Evolutionary conservation across 1,140 invertebrate genomes (phyloP), one percentile per base, ranked within the genome.

Genomic region (Ceratina calcarata): DNA sequence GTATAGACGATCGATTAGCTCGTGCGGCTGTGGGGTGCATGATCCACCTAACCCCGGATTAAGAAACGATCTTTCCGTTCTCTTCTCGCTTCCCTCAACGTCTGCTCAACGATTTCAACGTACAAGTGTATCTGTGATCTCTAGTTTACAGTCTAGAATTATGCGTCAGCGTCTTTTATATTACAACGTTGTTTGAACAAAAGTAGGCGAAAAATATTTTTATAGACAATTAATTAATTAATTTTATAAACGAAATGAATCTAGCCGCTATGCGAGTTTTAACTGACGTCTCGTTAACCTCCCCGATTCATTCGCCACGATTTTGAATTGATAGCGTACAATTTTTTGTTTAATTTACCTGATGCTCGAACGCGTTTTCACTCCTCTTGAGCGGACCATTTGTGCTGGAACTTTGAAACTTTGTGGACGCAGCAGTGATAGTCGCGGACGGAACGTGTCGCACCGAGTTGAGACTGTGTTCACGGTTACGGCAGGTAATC

Each of bases 11-110:
- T 86, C 87, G 89, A 84, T 81, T 89, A 27, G 87, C 81, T 86
- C 88, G 89, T 70, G 84, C 75, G 68, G 87, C 80, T 27, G 87
- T 80, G 66, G 89, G 86, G 86, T 90, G 89, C 91, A 91, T 91
- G 89, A 86, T 91, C 88, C 78, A 81, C 77, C 78, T 76, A 57
- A 76, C 78, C 20, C 65, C 57, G 65, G 45, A 65, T 84, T 79
- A 80, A 83, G 73, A 83, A 76, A 32, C 60, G 24, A 86, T 82
- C 83, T 61, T 71, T 71, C 53, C 53, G 67, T 67, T 55, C 64
- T 62, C 58, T 72, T 60, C 55, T 27, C 66, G 15, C 61, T 72
- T 80, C 37, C 10, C 37, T 24, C 60, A 78, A 62, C 37, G 62
- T 74, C 84, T 85, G 58, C 7, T 32, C 12, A 45, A 74, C 4